Conservation (phyloP, 2,113 vertebrate genomes). For the Holacanthus passer region DNA sequence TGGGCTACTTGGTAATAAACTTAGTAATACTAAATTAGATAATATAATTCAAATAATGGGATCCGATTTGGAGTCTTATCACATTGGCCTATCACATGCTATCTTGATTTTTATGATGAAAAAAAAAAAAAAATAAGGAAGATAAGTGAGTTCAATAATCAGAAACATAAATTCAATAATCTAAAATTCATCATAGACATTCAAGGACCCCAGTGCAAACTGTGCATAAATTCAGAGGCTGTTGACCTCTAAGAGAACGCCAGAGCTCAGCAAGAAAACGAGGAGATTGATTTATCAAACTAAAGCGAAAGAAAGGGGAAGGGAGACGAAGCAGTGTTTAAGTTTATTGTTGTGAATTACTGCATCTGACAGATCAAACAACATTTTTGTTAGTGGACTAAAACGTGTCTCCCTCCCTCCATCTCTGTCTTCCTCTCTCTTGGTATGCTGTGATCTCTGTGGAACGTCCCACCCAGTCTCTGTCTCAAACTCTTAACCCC, state of each 20-base stretch:
- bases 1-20: constrained; percentile 11
- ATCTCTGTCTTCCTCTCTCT: constrained; percentile 40
- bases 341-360: constrained; percentile 71
- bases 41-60: not conserved
- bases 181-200: constrained; percentile 26
- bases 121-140: too few species aligned
- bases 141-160: constrained; percentile 30
- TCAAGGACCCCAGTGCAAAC: constrained; percentile 22
- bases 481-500: constrained; percentile 55
- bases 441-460: constrained; percentile 58
- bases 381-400: constrained; percentile 65
- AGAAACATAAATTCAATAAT: constrained; percentile 25
- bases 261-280: constrained; percentile 30
- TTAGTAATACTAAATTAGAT: constrained; percentile 5
- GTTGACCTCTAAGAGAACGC: constrained; percentile 26
- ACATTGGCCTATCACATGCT: not conserved
- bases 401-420: constrained; percentile 56
- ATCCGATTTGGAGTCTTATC: not conserved
- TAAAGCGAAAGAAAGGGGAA: constrained; percentile 41
- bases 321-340: constrained; percentile 59
- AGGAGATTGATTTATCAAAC: constrained; percentile 58
- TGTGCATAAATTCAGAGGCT: constrained; percentile 6
- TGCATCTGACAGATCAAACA: constrained; percentile 72
- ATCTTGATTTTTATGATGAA: constrained; percentile 11
- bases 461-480: constrained; percentile 52